Evolutionary conservation across 2,888 invertebrate species (phyloP), one percentile per base, ranked within the genome.

Genomic region (Cybosia mesomella): DNA sequence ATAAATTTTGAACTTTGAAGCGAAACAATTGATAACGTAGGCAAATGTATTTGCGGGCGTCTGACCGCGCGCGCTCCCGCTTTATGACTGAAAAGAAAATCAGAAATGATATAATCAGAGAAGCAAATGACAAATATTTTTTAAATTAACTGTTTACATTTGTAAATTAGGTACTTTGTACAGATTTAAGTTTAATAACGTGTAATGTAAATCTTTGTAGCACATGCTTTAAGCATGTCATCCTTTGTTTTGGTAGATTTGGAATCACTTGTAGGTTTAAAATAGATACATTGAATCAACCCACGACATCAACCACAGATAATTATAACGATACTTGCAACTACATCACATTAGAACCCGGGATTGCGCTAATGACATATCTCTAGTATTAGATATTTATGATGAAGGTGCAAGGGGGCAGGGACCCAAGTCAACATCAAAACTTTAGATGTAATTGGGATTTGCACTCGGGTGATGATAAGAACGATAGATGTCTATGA

Each of bases 1-100:
- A 68, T 68, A 73, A 68, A 71, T 70, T 72, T 68, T 74, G 67
- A 78, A 72, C 62, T 64, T 34, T 58, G 66, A 24, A 65, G 54
- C 67, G 67, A 67, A 69, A 67, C 59, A 67, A 73, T 64, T 68
- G 57, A 58, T 70, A 72, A 28, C 28, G 28, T 28, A 73, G 71
- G 68, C 64, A 64, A 69, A 67, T 69, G 70, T 70, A 60, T 67
- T 71, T 74, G 59, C 77, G 74, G 63, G 79, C 91, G 91, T 85
- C 83, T 83, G 79, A 77, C 71, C 89, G 76, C 83, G 81, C 82
- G 80, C 86, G 86, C 80, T 80, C 79, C 80, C 84, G 84, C 84
- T 77, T 75, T 87, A 85, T 78, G 84, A 90, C 91, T 91, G 89
- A 89, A 88, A 85, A 85, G 89, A 89, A 88, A 85, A 85, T 87